phyloP scores from a whole-genome alignment of 2,888 invertebrate species.

The Apeira syringaria region DNA sequence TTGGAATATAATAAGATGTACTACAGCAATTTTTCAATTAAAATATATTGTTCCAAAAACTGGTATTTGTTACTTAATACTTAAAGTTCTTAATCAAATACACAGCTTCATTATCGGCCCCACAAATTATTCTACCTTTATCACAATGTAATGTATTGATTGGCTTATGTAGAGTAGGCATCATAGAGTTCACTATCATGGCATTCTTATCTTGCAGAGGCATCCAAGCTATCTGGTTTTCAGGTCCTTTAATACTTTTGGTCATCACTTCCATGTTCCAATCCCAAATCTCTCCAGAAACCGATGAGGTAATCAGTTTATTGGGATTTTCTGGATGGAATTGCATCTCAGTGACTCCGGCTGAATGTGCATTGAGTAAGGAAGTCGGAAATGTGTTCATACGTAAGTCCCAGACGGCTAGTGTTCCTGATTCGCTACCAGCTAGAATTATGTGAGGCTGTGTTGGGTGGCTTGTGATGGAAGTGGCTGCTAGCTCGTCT shows the following conservation, averaged over 20 bases:
- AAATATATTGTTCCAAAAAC: too few relatives aligned
- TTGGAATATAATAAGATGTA: too few relatives aligned
- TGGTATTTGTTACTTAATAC: constrained; percentile 49
- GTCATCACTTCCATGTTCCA: constrained; percentile 89
- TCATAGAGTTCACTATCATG: constrained; percentile 88
- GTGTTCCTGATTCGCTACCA: constrained; percentile 93
- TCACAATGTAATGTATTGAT: constrained; percentile 93
- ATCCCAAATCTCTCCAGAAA: constrained; percentile 94
- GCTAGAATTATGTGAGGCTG: constrained; percentile 93
- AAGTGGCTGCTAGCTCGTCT: constrained; percentile 89
- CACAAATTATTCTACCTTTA: constrained; percentile 89
- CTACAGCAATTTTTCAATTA: too few relatives aligned
- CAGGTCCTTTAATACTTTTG: constrained; percentile 59
- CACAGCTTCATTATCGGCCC: constrained; percentile 94
- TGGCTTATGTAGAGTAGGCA: constrained; percentile 89
- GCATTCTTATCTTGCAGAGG: constrained; percentile 87
- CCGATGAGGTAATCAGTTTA: constrained; percentile 92
- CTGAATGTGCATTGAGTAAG: constrained; percentile 89
- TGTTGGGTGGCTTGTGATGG: constrained; percentile 92
- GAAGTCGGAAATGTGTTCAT: constrained; percentile 93
- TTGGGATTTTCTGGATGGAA: constrained; percentile 94
- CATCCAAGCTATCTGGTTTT: constrained; percentile 85
- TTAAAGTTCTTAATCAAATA: constrained; percentile 89
- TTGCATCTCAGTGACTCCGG: constrained; percentile 91
- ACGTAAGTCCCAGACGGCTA: constrained; percentile 95